Evolutionary conservation across 2,797 vertebrate species (phyloP).

Genomic region (Heliangelus exortis): DNA sequence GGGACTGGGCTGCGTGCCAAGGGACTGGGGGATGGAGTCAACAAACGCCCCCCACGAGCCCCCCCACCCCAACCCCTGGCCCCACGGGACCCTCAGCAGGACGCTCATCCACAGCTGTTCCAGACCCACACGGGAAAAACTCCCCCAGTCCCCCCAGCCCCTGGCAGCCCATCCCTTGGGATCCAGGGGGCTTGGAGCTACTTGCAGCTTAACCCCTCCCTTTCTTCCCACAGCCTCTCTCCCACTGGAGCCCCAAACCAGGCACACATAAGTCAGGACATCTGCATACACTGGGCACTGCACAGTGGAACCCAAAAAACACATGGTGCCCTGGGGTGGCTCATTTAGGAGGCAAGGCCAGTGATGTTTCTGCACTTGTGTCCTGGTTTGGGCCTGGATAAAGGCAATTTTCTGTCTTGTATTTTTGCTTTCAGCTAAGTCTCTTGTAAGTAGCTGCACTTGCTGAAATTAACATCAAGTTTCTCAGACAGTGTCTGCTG

Average conservation of each 20-base stretch:
- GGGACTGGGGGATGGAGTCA: slow-evolving; percentile 22
- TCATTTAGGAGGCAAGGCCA: fast-evolving
- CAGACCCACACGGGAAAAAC: not conserved
- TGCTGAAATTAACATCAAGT: too few relatives aligned
- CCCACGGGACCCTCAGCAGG: fast-evolving
- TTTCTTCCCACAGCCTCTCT: not conserved
- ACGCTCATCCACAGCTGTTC: slow-evolving; percentile 37
- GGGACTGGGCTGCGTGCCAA: slow-evolving; percentile 55
- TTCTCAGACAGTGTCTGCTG: too few relatives aligned
- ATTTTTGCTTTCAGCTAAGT: too few relatives aligned
- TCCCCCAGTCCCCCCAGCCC: not conserved
- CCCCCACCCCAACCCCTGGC: too few relatives aligned
- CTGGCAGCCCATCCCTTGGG: not conserved
- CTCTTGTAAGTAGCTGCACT: too few relatives aligned
- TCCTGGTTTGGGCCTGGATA: too few relatives aligned
- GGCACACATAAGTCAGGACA: not conserved
- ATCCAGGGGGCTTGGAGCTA: not conserved
- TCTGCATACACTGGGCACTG: not conserved
- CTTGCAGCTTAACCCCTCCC: not conserved
- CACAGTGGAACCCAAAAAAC: not conserved
- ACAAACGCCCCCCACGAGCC: not conserved
- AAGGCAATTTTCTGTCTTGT: too few relatives aligned
- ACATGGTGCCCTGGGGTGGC: not conserved
- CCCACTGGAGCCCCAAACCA: not conserved
- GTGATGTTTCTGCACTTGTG: not conserved